These are phyloP conservation scores for Biston stratarius DNA, from an alignment of 2,888 invertebrate species.

Conservation along the genomic window DNA sequence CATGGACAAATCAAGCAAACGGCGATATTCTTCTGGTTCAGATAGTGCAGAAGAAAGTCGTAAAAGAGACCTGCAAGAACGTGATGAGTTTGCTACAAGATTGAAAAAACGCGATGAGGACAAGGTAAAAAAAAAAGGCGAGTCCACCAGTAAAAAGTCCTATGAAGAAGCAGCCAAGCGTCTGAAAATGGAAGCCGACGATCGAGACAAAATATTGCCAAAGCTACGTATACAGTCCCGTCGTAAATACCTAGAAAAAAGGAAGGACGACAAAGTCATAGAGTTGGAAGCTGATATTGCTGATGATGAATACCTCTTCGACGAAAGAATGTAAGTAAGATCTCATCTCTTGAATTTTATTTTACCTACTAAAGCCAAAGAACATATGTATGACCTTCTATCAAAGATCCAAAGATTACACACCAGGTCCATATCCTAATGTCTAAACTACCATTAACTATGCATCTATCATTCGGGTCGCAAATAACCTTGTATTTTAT, in stretches of 20 bases:
- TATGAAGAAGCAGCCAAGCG: slow-evolving; percentile 96
- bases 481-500: no score
- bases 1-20: slow-evolving; percentile 75
- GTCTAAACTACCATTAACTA: no score
- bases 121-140: slow-evolving; percentile 92
- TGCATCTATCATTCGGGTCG: no score
- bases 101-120: slow-evolving; percentile 96
- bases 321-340: slow-evolving; percentile 92
- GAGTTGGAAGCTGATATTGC: slow-evolving; percentile 97
- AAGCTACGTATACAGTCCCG: slow-evolving; percentile 96
- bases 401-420: no score
- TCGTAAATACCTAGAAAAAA: slow-evolving; percentile 96
- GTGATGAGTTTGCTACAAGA: slow-evolving; percentile 97
- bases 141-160: slow-evolving; percentile 88
- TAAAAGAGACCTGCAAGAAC: slow-evolving; percentile 93
- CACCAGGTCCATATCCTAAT: no score
- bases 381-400: no score
- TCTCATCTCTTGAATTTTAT: background rate
- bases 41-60: slow-evolving; percentile 93
- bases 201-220: slow-evolving; percentile 94
- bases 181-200: slow-evolving; percentile 94
- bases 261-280: slow-evolving; percentile 98
- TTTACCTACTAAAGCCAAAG: no score
- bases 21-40: slow-evolving; percentile 84
- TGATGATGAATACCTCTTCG: slow-evolving; percentile 98